phyloP scores from a whole-genome alignment of 2,888 invertebrate species.

The Nomada goodeniana region DNA sequence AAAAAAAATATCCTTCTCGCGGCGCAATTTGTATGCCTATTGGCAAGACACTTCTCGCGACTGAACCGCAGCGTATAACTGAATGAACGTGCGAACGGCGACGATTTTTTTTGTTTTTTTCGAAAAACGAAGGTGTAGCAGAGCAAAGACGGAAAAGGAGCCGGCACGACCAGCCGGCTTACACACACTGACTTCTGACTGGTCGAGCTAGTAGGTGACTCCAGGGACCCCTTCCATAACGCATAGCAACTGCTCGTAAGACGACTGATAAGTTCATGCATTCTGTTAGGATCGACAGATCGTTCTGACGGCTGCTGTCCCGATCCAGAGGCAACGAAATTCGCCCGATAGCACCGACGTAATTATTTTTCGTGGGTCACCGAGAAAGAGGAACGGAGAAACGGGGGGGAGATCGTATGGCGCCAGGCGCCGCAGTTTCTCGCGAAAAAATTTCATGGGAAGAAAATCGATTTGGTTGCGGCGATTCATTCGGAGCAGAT shows the following conservation, averaged over 20 bases:
- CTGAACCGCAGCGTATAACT: not conserved
- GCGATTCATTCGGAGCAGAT: too few species aligned
- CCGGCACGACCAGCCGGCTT: slow-evolving; percentile 75
- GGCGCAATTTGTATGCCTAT: not conserved
- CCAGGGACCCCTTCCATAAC: slow-evolving; percentile 73
- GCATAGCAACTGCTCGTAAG: slow-evolving; percentile 76
- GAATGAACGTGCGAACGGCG: not conserved
- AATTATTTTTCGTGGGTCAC: not conserved
- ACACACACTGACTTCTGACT: slow-evolving; percentile 75
- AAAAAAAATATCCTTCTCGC: too few species aligned
- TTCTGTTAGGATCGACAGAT: slow-evolving; percentile 63
- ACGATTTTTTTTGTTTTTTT: slow-evolving; percentile 25
- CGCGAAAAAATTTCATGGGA: not conserved
- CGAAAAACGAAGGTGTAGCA: slow-evolving; percentile 47
- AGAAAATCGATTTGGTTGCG: too few species aligned
- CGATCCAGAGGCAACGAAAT: slow-evolving; percentile 6
- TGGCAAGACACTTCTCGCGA: not conserved
- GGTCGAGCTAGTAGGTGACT: slow-evolving; percentile 75
- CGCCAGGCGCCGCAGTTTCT: not conserved
- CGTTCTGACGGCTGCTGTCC: slow-evolving; percentile 23
- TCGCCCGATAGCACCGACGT: not conserved
- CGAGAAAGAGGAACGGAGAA: too few species aligned
- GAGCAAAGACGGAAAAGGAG: slow-evolving; percentile 66
- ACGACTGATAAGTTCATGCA: slow-evolving; percentile 70
- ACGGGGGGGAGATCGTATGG: not conserved